Conservation (phyloP, 2,797 vertebrate genomes). For the Euthynnus affinis region DNA sequence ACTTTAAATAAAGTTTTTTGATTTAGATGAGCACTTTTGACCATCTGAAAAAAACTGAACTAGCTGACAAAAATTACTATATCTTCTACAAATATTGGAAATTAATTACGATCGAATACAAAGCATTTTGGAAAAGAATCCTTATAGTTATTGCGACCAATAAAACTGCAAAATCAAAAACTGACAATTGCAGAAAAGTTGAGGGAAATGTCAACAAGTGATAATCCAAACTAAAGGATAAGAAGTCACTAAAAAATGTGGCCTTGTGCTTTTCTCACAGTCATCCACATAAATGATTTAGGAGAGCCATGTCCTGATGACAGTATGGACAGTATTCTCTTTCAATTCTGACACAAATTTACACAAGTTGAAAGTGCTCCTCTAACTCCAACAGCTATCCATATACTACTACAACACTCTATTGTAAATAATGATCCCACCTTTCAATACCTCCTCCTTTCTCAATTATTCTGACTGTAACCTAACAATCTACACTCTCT, state of each 20-base stretch:
- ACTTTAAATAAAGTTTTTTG: conserved; percentile 1
- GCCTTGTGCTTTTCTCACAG: not conserved
- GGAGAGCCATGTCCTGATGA: conserved; percentile 8
- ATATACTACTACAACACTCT: conserved; percentile 44
- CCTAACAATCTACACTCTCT: conserved; percentile 50
- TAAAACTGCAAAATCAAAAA: not conserved
- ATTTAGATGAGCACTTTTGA: not conserved
- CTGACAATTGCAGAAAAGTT: not conserved
- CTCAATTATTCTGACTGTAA: conserved; percentile 69
- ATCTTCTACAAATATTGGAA: not conserved
- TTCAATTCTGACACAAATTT: conserved; percentile 46
- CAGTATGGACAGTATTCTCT: conserved; percentile 5
- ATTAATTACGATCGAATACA: not conserved
- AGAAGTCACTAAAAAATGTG: not conserved
- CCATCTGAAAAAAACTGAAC: not conserved
- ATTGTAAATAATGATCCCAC: conserved; percentile 83
- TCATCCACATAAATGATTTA: not conserved
- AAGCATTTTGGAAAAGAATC: not conserved
- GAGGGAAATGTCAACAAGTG: not conserved
- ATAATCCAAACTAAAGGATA: conserved; percentile 15
- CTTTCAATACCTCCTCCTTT: conserved; percentile 57
- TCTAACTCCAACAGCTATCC: conserved; percentile 43
- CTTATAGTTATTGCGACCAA: not conserved
- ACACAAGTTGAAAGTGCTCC: conserved; percentile 43
- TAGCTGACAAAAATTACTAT: not conserved